Percentiles rank a stretch among this genome's conserved stretches.
Conservation (phyloP, 2,113 vertebrate species). For the Riparia riparia region DNA sequence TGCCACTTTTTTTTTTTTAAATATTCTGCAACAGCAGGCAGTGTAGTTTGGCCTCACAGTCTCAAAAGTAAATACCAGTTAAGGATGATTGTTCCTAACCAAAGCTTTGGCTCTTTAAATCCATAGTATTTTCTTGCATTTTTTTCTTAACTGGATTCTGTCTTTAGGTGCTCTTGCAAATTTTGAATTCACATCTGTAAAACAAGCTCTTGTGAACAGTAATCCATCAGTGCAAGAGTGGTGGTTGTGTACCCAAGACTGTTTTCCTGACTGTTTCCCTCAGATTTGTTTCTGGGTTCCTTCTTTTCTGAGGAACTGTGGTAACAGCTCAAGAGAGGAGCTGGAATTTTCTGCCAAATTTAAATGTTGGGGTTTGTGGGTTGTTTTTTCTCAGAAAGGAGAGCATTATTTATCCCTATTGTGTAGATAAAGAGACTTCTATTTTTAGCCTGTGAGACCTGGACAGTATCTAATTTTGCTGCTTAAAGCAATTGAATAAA, state of each 20-base stretch:
- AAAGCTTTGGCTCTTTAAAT: neutral
- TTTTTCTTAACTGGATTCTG: neutral
- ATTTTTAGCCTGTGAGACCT: conserved; percentile 32
- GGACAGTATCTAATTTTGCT: conserved; percentile 32
- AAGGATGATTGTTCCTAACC: neutral
- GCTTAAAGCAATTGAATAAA: neutral
- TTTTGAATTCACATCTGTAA: neutral
- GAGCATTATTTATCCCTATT: conserved; percentile 20
- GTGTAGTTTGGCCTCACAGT: neutral
- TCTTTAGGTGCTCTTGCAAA: neutral
- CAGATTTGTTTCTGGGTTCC: neutral
- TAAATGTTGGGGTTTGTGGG: neutral
- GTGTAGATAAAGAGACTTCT: conserved; percentile 9
- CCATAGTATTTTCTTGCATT: neutral
- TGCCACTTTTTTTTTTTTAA: neutral
- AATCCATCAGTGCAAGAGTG: neutral
- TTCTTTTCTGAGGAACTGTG: neutral
- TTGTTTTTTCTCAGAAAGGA: neutral
- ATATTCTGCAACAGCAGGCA: neutral
- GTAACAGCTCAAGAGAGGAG: neutral
- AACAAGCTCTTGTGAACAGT: neutral
- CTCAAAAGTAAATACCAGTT: neutral
- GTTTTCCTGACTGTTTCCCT: neutral
- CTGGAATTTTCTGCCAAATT: neutral
- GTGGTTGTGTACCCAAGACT: neutral